These are phyloP conservation scores for Papilio xuthus DNA, from an alignment of 1,140 invertebrate species.

Conservation along the genomic window DNA sequence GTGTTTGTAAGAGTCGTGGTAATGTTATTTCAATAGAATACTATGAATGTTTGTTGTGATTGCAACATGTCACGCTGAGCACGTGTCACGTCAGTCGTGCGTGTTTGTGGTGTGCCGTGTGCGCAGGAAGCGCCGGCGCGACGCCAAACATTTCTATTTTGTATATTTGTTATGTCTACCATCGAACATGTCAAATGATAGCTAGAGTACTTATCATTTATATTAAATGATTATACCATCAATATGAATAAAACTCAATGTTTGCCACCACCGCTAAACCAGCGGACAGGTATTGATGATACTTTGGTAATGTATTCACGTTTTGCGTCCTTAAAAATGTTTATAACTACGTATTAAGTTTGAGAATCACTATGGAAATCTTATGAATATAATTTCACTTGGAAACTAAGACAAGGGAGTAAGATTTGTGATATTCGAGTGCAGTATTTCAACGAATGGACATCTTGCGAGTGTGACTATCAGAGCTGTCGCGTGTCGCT, in stretches of 20 bases:
- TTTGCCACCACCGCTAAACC: background rate
- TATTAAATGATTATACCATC: background rate
- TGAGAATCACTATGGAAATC: background rate
- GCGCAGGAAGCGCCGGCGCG: slow-evolving; percentile 15
- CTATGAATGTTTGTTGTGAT: slow-evolving; percentile 9
- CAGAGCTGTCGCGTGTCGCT: slow-evolving; percentile 34
- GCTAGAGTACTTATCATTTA: slow-evolving; percentile 19
- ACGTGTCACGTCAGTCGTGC: slow-evolving; percentile 21
- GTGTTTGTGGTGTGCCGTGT: background rate
- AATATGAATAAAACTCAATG: background rate
- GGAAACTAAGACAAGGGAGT: background rate
- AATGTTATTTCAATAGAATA: background rate
- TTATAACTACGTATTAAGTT: too few relatives aligned
- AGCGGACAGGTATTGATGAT: background rate
- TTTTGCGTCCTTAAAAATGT: too few relatives aligned
- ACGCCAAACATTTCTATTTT: slow-evolving; percentile 32
- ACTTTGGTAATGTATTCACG: background rate
- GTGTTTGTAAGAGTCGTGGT: background rate
- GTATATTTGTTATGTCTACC: slow-evolving; percentile 30
- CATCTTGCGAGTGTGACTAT: background rate
- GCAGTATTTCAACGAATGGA: background rate
- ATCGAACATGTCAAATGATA: slow-evolving; percentile 21
- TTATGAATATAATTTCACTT: background rate
- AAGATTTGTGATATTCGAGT: background rate
- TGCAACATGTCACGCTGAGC: slow-evolving; percentile 12